Evolutionary conservation across 2,113 vertebrate species (phyloP).

Genomic region (Dipodomys ordii): DNA sequence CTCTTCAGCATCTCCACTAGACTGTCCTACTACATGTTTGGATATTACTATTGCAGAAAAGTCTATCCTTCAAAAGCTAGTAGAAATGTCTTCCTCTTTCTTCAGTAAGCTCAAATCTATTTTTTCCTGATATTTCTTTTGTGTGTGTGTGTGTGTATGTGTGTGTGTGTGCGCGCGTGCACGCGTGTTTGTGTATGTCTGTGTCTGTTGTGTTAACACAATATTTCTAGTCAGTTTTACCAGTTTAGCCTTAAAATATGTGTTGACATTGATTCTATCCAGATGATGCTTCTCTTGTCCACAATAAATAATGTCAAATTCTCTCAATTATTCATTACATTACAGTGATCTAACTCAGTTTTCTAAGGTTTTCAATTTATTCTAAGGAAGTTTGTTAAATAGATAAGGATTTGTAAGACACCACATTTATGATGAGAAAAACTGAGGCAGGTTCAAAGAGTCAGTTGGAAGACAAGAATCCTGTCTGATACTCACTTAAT

Average conservation of each 20-base stretch:
- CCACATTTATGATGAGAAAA: background rate
- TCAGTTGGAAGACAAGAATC: background rate
- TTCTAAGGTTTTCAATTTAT: slow-evolving; percentile 27
- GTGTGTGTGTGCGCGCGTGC: background rate
- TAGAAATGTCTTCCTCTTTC: slow-evolving; percentile 15
- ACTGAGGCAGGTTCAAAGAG: background rate
- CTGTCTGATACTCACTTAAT: background rate
- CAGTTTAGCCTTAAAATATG: background rate
- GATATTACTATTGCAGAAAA: background rate
- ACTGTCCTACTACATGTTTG: background rate
- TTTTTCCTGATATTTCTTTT: background rate
- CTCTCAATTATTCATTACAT: background rate
- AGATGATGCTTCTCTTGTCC: background rate
- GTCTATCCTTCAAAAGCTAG: background rate
- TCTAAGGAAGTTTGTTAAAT: background rate
- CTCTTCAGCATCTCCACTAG: background rate
- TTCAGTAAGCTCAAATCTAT: background rate
- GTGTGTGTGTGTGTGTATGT: background rate
- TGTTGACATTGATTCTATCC: background rate
- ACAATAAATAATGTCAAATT: background rate
- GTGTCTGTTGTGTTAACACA: too few species aligned
- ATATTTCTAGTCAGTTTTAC: background rate
- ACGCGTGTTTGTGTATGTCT: too few species aligned
- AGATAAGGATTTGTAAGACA: background rate
- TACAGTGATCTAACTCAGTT: background rate